phyloP scores from a whole-genome alignment of 2,113 vertebrate species.

The Archilochus colubris region DNA sequence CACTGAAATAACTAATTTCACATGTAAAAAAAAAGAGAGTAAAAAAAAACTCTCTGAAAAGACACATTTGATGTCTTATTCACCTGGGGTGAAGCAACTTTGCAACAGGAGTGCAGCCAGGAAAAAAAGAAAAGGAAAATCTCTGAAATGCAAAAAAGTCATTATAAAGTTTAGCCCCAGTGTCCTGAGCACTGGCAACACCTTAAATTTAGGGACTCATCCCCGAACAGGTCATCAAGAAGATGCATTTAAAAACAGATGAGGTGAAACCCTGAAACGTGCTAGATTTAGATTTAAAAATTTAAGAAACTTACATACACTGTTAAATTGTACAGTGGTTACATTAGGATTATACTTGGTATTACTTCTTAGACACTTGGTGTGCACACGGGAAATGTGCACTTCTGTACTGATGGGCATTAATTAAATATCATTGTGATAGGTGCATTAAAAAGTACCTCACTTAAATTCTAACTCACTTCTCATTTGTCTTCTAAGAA shows the following conservation, averaged over 20 bases:
- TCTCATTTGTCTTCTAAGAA: neutral
- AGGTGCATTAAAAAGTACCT: neutral
- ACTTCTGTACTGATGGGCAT: neutral
- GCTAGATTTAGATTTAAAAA: neutral
- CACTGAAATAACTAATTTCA: neutral
- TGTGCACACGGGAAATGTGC: neutral
- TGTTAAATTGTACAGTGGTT: neutral
- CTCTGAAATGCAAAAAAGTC: neutral
- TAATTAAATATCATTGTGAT: neutral
- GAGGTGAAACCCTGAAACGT: neutral
- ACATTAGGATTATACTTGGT: neutral
- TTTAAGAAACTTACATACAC: neutral
- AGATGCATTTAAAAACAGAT: neutral
- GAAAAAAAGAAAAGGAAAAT: neutral
- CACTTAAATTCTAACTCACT: neutral
- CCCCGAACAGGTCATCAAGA: neutral
- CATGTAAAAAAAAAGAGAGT: neutral
- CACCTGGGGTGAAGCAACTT: rapidly evolving
- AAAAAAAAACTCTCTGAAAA: neutral
- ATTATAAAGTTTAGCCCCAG: neutral
- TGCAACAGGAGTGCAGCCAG: neutral
- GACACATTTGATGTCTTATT: neutral
- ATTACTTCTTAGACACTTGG: neutral
- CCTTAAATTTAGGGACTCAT: neutral
- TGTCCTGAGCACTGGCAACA: neutral